Conservation (phyloP, 2,888 invertebrate genomes). For the Rotaria magnacalcarata region DNA sequence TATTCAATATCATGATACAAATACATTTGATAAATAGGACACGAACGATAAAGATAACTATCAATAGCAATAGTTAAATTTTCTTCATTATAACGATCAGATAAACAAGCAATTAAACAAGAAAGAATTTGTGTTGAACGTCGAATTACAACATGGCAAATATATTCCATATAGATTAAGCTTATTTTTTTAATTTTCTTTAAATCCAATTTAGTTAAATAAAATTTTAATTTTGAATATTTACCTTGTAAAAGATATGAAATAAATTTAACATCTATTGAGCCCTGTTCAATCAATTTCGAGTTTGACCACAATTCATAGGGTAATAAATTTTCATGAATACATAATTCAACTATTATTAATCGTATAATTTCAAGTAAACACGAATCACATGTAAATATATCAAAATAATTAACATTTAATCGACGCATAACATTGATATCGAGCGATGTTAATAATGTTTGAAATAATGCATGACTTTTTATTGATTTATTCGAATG, state of each 20-base stretch:
- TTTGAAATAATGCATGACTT: conserved; percentile 17
- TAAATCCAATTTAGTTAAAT: not conserved
- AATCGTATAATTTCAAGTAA: conserved; percentile 4
- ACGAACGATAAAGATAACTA: conserved; percentile 30
- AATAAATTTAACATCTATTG: not conserved
- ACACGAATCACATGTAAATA: conserved; percentile 30
- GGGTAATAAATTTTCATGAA: not conserved
- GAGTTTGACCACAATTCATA: not conserved
- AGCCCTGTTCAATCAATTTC: not conserved
- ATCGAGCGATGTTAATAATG: not conserved
- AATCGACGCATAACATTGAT: not conserved
- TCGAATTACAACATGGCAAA: conserved; percentile 28
- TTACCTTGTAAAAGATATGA: not conserved
- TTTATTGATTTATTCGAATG: not conserved
- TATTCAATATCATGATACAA: not conserved
- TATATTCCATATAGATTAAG: conserved; percentile 15
- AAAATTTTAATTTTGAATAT: not conserved
- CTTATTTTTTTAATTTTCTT: not conserved
- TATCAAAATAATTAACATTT: not conserved
- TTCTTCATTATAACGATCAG: conserved; percentile 17
- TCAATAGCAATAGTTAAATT: conserved; percentile 27
- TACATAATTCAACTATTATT: conserved; percentile 14
- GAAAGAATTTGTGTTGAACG: conserved; percentile 21
- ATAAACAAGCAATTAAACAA: conserved; percentile 11
- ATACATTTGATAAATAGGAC: conserved; percentile 11